Percentiles rank a stretch among this genome's conserved stretches.
These are phyloP conservation scores for Percina caprodes DNA, from an alignment of 2,113 vertebrate genomes.

Conservation along the genomic window DNA sequence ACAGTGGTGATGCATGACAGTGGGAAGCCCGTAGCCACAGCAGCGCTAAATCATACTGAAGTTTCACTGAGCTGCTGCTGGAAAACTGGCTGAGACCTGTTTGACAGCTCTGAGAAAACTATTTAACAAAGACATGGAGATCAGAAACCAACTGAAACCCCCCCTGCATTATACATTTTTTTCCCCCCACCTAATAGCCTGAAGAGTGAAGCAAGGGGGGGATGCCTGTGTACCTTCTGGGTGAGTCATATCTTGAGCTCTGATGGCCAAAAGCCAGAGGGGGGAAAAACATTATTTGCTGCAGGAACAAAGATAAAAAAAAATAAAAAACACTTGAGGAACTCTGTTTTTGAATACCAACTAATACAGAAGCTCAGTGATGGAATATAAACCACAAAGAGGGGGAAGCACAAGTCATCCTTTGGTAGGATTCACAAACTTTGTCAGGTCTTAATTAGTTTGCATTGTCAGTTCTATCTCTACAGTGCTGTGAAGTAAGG, in stretches of 20 bases:
- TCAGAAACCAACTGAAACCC: background rate
- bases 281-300: background rate
- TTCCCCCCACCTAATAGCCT: slow-evolving; percentile 2
- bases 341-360: background rate
- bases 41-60: slow-evolving; percentile 14
- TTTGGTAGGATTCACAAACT: background rate
- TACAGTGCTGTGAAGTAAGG: no score
- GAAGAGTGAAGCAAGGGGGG: slow-evolving; percentile 12
- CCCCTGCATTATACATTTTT: slow-evolving; percentile 1
- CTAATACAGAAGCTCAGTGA: background rate
- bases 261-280: background rate
- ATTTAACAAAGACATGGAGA: slow-evolving; percentile 25
- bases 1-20: background rate
- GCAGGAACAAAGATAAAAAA: slow-evolving; percentile 6
- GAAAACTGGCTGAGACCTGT: slow-evolving; percentile 26
- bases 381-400: background rate
- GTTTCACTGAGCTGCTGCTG: slow-evolving; percentile 28
- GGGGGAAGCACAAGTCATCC: background rate
- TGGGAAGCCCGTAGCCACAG: background rate
- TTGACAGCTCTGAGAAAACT: slow-evolving; percentile 36
- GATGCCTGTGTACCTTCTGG: slow-evolving; percentile 16
- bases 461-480: no score
- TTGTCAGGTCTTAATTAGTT: background rate
- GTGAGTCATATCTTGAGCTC: slow-evolving; percentile 34
- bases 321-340: background rate